Evolutionary conservation across 2,113 vertebrate species (phyloP), one percentile per base, ranked within the genome.

Genomic region (Prionailurus bengalensis): DNA sequence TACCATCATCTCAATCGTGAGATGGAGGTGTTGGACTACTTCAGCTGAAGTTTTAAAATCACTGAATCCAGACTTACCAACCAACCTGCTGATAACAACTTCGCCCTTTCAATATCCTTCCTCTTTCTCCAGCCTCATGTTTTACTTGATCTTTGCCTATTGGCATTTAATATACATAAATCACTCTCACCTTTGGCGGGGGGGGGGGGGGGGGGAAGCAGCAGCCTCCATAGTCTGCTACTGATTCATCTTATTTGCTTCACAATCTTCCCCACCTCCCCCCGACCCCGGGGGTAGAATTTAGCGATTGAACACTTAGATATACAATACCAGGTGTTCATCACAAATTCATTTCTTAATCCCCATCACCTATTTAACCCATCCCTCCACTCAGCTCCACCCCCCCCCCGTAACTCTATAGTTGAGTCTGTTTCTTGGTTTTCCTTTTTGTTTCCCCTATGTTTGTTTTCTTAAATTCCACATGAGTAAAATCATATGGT

Each of bases 41-140:
- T 74, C 51, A 80, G 66, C 7, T 70, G 55, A 78, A 71, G 17
- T 53, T 87, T 87, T 76, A 71, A 94, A 97, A 93, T 42, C 71
- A 94, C 33, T 78, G 65, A 42, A 74, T 85, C 19, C 48, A 53
- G 74, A 33, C 27, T 74, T 5, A 53, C 51, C 53, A 84, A 83
- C 36, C 68, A 61, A 66, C 23, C 39, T 76, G 19, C 36, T 45
- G 19, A 39, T 53, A 42, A 92, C 42, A 14, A 83, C 65, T 89
- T 19, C 48, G 3, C 16, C 45, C n/a, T 84, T 89, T 51, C 12
- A 25, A 19, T 51, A 33, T 73, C n/a, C 1, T 95, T 87, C 65
- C 71, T 51, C 65, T 16, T 74, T 74, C 55, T 66, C 66, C 27
- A 63, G 83, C n/a, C 65, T 80, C 31, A 73, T 11, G 48, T 61